Evolutionary conservation across 2,888 invertebrate species (phyloP).

Genomic region (Cephus nigrinus): DNA sequence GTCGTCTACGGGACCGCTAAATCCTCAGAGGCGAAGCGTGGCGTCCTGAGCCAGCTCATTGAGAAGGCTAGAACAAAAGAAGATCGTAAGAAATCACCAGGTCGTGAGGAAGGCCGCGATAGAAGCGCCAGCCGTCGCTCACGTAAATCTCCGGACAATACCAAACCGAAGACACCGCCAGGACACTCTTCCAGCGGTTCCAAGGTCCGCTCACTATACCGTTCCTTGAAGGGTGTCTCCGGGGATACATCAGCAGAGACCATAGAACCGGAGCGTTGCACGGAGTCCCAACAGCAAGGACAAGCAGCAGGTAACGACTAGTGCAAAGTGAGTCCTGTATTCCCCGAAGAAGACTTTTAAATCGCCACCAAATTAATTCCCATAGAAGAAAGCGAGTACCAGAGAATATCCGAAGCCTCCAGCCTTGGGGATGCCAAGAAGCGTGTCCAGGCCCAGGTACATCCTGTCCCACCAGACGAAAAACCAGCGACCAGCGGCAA

Average conservation of each 20-base stretch:
- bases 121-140: conserved; percentile 58
- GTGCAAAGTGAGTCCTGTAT: neutral
- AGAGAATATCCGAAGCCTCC: conserved; percentile 70
- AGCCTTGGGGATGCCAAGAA: conserved; percentile 63
- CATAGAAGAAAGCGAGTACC: conserved; percentile 69
- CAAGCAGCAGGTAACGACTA: conserved; percentile 26
- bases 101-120: conserved; percentile 58
- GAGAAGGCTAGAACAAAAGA: conserved; percentile 70
- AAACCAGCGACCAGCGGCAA: conserved; percentile 41
- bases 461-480: conserved; percentile 61
- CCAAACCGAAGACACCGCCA: conserved; percentile 58
- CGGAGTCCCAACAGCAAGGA: conserved; percentile 55
- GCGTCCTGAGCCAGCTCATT: conserved; percentile 70
- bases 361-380: conserved; percentile 2
- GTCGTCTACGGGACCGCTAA: conserved; percentile 58
- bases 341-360: neutral
- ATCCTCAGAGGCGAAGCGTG: conserved; percentile 50
- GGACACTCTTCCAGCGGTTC: conserved; percentile 50
- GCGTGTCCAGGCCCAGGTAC: conserved; percentile 69
- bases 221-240: conserved; percentile 53
- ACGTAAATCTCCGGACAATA: conserved; percentile 60
- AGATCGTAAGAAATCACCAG: conserved; percentile 66
- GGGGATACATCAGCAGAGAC: conserved; percentile 25
- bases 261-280: conserved; percentile 46
- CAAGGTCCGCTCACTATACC: conserved; percentile 60